phyloP scores from a whole-genome alignment of 2,888 invertebrate species.

The Napeogenes sylphis region DNA sequence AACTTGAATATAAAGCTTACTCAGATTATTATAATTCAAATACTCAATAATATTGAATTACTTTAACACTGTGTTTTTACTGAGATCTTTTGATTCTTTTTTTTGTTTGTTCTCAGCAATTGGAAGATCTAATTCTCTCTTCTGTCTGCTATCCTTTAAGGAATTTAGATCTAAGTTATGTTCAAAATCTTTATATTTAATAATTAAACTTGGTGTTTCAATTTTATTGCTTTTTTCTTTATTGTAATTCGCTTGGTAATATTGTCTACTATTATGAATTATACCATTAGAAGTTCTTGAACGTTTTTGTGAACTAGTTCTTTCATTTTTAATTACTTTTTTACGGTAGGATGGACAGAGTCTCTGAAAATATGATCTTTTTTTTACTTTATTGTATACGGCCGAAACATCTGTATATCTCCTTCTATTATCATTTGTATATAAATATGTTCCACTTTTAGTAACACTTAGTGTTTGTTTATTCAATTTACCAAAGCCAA shows the following conservation, averaged over 20 bases:
- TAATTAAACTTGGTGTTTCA: constrained; percentile 7
- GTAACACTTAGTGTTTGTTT: constrained; percentile 16
- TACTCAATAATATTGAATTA: not conserved
- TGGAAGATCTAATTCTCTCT: constrained; percentile 18
- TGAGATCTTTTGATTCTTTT: constrained; percentile 20
- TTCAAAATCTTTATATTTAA: constrained; percentile 11
- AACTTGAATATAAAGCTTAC: constrained; percentile 16
- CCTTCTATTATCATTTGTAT: constrained; percentile 2
- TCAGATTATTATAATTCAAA: not conserved
- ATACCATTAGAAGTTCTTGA: constrained; percentile 11
- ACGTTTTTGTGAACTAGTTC: constrained; percentile 3
- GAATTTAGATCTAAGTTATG: constrained; percentile 8
- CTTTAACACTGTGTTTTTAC: constrained; percentile 25
- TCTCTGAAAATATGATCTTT: constrained; percentile 28
- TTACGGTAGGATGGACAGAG: constrained; percentile 28
- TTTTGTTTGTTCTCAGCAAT: constrained; percentile 26
- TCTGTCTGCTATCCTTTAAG: constrained; percentile 19
- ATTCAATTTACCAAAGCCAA: constrained; percentile 26
- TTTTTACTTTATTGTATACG: constrained; percentile 24
- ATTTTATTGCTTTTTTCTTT: constrained; percentile 7
- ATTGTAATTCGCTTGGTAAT: constrained; percentile 17
- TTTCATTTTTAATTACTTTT: constrained; percentile 20
- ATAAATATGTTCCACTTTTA: constrained; percentile 9
- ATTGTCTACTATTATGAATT: constrained; percentile 31
- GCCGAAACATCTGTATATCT: constrained; percentile 7